Conservation (phyloP, 2,113 vertebrate genomes). For the Salminus brasiliensis region DNA sequence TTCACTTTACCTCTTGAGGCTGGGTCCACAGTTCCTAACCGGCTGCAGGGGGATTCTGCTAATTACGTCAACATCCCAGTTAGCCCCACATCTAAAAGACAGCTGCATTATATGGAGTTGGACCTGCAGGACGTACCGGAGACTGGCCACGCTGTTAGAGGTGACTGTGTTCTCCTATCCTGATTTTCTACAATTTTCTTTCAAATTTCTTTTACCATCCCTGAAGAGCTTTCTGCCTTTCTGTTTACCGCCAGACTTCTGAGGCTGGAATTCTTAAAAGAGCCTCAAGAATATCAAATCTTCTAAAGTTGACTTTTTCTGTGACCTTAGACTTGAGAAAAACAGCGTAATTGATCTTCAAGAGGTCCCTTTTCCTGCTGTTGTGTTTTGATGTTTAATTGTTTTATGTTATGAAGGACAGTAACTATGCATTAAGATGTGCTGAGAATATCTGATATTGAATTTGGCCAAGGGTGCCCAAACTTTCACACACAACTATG, state of each 20-base stretch:
- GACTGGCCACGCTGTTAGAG: conserved; percentile 68
- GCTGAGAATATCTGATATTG: too few relatives aligned
- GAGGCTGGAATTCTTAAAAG: too few relatives aligned
- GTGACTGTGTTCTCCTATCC: conserved; percentile 58
- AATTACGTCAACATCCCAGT: conserved; percentile 87
- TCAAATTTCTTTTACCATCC: not conserved
- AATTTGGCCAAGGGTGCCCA: too few relatives aligned
- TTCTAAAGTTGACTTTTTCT: too few relatives aligned
- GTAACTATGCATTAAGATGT: too few relatives aligned
- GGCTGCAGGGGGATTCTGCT: conserved; percentile 59
- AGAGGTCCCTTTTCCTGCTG: too few relatives aligned
- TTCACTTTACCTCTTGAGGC: not conserved
- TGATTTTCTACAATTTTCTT: not conserved
- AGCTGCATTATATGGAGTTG: conserved; percentile 84
- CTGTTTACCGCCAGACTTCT: not conserved
- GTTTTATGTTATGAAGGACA: too few relatives aligned
- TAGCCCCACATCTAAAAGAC: conserved; percentile 77
- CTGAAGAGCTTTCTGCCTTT: not conserved
- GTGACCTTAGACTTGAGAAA: too few relatives aligned
- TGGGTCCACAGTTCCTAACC: conserved; percentile 7
- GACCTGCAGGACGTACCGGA: conserved; percentile 75
- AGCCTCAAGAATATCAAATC: too few relatives aligned
- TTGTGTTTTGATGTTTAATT: too few relatives aligned
- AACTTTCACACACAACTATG: too few relatives aligned
- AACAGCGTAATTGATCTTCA: too few relatives aligned